phyloP scores from a whole-genome alignment of 2,888 invertebrate species.

The Dexiosoma caninum region DNA sequence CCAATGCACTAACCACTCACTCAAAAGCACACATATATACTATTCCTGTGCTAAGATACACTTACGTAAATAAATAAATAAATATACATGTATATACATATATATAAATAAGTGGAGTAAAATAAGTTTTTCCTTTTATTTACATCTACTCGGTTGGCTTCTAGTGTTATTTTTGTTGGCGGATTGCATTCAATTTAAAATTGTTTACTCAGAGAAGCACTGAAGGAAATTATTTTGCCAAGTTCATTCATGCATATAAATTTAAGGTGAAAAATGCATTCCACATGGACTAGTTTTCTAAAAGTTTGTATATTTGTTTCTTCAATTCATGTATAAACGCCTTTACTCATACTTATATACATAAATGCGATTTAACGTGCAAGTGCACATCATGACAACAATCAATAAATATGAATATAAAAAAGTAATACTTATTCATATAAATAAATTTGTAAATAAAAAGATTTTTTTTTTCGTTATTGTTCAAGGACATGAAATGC shows the following conservation, averaged over 20 bases:
- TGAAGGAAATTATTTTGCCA: constrained; percentile 46
- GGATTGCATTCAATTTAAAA: constrained; percentile 12
- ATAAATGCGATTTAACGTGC: background rate
- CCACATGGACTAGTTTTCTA: constrained; percentile 43
- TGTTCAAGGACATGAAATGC: background rate
- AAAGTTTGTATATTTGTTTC: constrained; percentile 29
- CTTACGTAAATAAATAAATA: too few relatives aligned
- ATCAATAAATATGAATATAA: constrained; percentile 14
- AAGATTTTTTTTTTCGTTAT: background rate
- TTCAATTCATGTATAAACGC: background rate
- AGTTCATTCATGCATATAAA: constrained; percentile 40
- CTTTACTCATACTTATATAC: background rate
- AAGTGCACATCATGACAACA: background rate
- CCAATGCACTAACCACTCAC: too few relatives aligned
- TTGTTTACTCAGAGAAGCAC: constrained; percentile 44
- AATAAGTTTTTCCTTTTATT: too few relatives aligned
- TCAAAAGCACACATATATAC: too few relatives aligned
- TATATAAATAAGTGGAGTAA: too few relatives aligned
- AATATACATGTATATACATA: too few relatives aligned
- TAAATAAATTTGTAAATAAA: background rate
- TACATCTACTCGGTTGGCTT: too few relatives aligned
- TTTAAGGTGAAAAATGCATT: constrained; percentile 52
- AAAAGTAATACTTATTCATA: background rate
- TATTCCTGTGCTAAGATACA: too few relatives aligned
- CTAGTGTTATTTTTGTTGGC: too few relatives aligned